phyloP scores from a whole-genome alignment of 2,113 vertebrate genomes.

The Bagarius yarrelli region DNA sequence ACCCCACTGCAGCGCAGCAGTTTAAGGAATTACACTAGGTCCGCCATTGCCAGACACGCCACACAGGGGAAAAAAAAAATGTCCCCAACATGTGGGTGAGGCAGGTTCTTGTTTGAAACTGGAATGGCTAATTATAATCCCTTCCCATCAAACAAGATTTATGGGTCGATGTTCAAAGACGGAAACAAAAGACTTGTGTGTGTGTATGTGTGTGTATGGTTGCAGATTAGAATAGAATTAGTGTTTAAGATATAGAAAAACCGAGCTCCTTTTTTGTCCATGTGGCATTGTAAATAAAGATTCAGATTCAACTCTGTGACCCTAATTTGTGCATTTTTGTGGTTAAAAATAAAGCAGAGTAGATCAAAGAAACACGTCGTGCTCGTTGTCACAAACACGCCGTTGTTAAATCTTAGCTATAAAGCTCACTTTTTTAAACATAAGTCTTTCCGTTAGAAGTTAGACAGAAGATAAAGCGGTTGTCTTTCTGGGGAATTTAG shows the following conservation, averaged over 20 bases:
- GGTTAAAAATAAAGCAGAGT: conserved; percentile 26
- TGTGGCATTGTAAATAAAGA: conserved; percentile 53
- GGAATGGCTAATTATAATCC: conserved; percentile 54
- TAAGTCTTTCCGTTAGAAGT: not conserved
- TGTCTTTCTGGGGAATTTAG: not conserved
- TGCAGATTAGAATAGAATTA: conserved; percentile 29
- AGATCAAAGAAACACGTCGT: not conserved
- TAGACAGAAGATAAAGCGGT: not conserved
- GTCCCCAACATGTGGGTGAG: conserved; percentile 53
- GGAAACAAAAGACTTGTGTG: conserved; percentile 52
- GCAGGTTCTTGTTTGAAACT: conserved; percentile 39
- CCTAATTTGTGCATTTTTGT: conserved; percentile 39
- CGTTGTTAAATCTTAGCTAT: conserved; percentile 10
- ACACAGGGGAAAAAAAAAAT: conserved; percentile 30
- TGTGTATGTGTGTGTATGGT: not conserved
- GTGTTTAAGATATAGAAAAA: conserved; percentile 48
- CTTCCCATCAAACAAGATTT: conserved; percentile 58
- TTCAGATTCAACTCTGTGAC: conserved; percentile 36
- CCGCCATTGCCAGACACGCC: conserved; percentile 45
- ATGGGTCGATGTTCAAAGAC: conserved; percentile 52
- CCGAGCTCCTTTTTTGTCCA: conserved; percentile 41
- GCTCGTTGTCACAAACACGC: conserved; percentile 4
- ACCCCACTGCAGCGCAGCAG: conserved; percentile 36
- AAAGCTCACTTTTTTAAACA: conserved; percentile 23
- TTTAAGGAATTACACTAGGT: conserved; percentile 59